A percentile compares a stretch with the other conserved stretches of the same genome.
Evolutionary conservation across 2,113 vertebrate genomes (phyloP).

Genomic region (Platycercus adscitus): DNA sequence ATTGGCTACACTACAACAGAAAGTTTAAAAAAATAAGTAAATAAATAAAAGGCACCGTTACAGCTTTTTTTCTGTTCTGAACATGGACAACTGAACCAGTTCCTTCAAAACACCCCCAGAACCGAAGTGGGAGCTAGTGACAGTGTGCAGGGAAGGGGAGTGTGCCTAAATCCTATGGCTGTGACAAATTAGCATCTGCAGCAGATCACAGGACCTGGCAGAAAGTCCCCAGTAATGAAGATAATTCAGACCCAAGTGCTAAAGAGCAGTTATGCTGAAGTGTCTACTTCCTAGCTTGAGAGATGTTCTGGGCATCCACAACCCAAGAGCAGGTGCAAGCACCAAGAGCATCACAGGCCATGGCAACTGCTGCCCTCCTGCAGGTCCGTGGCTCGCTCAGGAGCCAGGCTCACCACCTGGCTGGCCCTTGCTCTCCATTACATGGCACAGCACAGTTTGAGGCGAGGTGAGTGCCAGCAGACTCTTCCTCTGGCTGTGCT

Average conservation of each 20-base stretch:
- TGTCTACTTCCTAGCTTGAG: not conserved
- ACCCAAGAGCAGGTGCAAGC: not conserved
- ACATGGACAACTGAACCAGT: not conserved
- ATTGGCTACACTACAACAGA: not conserved
- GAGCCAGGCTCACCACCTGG: not conserved
- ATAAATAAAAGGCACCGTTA: not conserved
- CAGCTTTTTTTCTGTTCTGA: not conserved
- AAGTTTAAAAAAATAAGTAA: not conserved
- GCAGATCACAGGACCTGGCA: constrained; percentile 26
- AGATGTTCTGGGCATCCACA: not conserved
- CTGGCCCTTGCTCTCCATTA: fast-evolving
- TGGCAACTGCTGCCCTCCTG: not conserved
- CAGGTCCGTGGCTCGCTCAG: not conserved
- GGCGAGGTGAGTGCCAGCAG: not conserved
- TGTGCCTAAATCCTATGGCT: not conserved
- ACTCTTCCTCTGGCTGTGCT: not conserved
- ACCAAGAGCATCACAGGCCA: not conserved
- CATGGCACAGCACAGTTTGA: fast-evolving
- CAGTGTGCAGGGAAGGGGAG: not conserved
- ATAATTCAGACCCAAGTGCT: not conserved
- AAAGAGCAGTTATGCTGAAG: not conserved
- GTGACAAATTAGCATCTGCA: not conserved
- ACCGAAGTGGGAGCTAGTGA: not conserved
- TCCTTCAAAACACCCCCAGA: not conserved
- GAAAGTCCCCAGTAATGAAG: not conserved